These are phyloP conservation scores for Littorina saxatilis DNA, from an alignment of 1,140 invertebrate genomes.

Conservation along the genomic window DNA sequence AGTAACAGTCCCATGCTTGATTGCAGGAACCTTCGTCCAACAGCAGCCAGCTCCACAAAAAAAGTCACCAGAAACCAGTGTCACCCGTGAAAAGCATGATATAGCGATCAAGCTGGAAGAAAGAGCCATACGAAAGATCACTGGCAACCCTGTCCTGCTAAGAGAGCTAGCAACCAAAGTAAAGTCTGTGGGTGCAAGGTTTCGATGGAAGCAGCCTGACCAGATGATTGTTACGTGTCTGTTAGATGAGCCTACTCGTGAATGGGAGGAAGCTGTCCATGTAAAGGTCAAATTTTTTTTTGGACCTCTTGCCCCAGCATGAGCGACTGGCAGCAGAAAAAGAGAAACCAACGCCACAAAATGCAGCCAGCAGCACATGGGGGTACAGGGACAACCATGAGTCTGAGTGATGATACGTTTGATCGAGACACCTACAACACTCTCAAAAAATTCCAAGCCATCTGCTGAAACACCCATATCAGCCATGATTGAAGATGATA, in stretches of 20 bases:
- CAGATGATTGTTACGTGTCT: not conserved
- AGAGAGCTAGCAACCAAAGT: not conserved
- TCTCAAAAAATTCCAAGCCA: not conserved
- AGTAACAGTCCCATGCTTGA: too few relatives aligned
- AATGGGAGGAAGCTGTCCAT: not conserved
- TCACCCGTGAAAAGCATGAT: not conserved
- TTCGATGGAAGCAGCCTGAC: not conserved
- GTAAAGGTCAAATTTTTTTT: not conserved
- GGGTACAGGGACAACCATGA: not conserved
- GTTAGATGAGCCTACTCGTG: not conserved
- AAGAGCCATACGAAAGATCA: not conserved
- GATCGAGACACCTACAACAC: not conserved
- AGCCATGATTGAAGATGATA: not conserved
- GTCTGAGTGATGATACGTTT: too few relatives aligned
- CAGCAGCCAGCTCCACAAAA: too few relatives aligned
- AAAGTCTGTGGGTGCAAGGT: not conserved
- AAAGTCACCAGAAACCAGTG: too few relatives aligned
- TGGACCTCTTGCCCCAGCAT: not conserved
- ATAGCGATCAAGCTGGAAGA: not conserved
- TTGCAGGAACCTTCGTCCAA: too few relatives aligned
- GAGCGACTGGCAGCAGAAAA: not conserved
- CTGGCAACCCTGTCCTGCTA: not conserved
- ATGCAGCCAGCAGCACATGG: not conserved
- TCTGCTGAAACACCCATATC: not conserved
- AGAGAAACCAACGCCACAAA: not conserved